Evolutionary conservation across 2,888 invertebrate species (phyloP).

Genomic region (Eilema caniola): DNA sequence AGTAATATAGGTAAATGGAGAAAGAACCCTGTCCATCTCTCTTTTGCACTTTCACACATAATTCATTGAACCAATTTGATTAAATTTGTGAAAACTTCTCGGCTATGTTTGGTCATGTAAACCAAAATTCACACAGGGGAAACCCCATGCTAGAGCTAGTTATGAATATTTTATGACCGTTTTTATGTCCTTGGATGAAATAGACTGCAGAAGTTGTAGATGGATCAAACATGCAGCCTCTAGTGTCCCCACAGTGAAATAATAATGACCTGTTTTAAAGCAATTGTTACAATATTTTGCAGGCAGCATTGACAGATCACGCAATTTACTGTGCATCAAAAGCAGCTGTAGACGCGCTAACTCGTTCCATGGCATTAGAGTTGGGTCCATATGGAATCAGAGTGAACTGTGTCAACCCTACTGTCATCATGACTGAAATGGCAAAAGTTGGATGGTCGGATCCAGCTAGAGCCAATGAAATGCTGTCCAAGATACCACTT

Average conservation of each 20-base stretch:
- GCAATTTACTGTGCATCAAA: conserved; percentile 95
- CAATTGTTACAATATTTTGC: conserved; percentile 40
- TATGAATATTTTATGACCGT: neutral
- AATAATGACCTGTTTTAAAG: neutral
- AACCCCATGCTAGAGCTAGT: too few species aligned
- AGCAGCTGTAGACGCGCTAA: conserved; percentile 95
- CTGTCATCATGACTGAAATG: conserved; percentile 97
- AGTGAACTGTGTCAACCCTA: conserved; percentile 97
- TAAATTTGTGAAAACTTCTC: too few species aligned
- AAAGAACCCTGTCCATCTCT: too few species aligned
- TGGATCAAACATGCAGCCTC: too few species aligned
- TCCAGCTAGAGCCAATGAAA: conserved; percentile 90
- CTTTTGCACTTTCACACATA: too few species aligned
- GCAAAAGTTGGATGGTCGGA: conserved; percentile 95
- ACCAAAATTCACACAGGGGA: too few species aligned
- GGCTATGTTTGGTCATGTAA: too few species aligned
- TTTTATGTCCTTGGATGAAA: too few species aligned
- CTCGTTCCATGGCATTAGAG: conserved; percentile 95
- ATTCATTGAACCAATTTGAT: too few species aligned
- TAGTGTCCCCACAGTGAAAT: too few species aligned
- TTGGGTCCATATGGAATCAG: conserved; percentile 94
- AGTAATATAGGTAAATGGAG: too few species aligned
- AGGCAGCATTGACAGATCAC: conserved; percentile 92
- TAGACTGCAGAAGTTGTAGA: too few species aligned
- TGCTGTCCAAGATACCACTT: conserved; percentile 94